Percentiles rank a stretch among this genome's conserved stretches.
phyloP scores from a whole-genome alignment of 2,113 vertebrate species.

The Rhinichthys klamathensis region DNA sequence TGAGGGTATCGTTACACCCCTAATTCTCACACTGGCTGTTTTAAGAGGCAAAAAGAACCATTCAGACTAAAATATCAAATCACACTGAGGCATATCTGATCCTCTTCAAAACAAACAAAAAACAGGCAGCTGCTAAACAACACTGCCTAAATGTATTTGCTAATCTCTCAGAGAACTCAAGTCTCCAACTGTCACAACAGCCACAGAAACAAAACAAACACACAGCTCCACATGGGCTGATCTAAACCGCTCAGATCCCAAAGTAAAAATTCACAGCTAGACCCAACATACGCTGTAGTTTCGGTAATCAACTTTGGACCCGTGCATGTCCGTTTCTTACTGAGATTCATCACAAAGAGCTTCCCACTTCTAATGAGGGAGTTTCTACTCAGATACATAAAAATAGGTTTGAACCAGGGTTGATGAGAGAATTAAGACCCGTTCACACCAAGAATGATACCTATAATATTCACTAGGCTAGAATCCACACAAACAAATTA shows the following conservation, averaged over 20 bases:
- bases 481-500: background rate
- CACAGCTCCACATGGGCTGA: slow-evolving; percentile 37
- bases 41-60: background rate
- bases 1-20: no score
- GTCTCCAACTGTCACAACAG: slow-evolving; percentile 49
- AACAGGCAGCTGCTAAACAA: slow-evolving; percentile 46
- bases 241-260: slow-evolving; percentile 24
- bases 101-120: slow-evolving; percentile 23
- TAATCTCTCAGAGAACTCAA: slow-evolving; percentile 44
- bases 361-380: background rate
- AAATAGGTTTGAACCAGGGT: background rate
- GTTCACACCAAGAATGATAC: background rate
- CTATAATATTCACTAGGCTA: background rate
- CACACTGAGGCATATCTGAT: slow-evolving; percentile 43
- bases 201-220: slow-evolving; percentile 40
- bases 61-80: slow-evolving; percentile 22
- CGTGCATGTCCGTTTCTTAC: background rate
- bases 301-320: background rate
- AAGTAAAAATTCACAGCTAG: slow-evolving; percentile 19
- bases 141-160: slow-evolving; percentile 42
- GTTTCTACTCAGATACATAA: background rate
- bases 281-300: slow-evolving; percentile 1
- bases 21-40: background rate
- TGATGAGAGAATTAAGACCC: background rate
- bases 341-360: background rate